Percentiles rank a stretch among this genome's conserved stretches.
phyloP scores from a whole-genome alignment of 2,113 vertebrate species.

The Lasiurus borealis region DNA sequence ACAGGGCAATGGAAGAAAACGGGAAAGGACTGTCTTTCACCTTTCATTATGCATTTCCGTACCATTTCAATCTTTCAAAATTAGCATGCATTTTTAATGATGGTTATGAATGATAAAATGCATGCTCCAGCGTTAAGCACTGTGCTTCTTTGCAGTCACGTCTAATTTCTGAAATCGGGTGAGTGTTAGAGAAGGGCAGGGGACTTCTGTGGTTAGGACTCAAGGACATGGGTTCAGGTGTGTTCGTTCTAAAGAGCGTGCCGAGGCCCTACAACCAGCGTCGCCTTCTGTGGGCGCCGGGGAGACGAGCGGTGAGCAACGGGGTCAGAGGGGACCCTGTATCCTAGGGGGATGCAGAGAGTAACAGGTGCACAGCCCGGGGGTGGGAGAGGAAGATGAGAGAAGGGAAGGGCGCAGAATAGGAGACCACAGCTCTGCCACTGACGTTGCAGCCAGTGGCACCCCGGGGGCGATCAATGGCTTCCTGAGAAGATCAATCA shows the following conservation, averaged over 20 bases:
- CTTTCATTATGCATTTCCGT: neutral
- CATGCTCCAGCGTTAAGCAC: conserved; percentile 26
- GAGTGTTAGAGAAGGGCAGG: neutral
- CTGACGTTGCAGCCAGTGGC: neutral
- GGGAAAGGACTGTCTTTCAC: too few species aligned
- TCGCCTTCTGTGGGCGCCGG: neutral
- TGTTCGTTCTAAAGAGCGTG: neutral
- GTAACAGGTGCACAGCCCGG: rapidly evolving
- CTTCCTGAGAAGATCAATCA: neutral
- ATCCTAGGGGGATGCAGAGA: neutral
- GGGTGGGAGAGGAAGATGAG: neutral
- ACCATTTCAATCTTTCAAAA: conserved; percentile 13
- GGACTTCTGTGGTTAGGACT: neutral
- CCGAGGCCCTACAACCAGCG: neutral
- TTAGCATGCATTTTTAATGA: conserved; percentile 33
- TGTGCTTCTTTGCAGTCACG: conserved; percentile 30
- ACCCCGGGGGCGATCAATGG: neutral
- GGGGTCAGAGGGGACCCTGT: neutral
- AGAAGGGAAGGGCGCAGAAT: neutral
- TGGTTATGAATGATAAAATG: conserved; percentile 59
- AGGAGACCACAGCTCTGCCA: neutral
- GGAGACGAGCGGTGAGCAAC: neutral
- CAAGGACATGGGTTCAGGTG: neutral
- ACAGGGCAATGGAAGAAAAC: rapidly evolving
- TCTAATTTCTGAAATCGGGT: conserved; percentile 57